Base-by-base conservation (phyloP, 1,140 invertebrate genomes). In the Dreissena rostriformis region DNA sequence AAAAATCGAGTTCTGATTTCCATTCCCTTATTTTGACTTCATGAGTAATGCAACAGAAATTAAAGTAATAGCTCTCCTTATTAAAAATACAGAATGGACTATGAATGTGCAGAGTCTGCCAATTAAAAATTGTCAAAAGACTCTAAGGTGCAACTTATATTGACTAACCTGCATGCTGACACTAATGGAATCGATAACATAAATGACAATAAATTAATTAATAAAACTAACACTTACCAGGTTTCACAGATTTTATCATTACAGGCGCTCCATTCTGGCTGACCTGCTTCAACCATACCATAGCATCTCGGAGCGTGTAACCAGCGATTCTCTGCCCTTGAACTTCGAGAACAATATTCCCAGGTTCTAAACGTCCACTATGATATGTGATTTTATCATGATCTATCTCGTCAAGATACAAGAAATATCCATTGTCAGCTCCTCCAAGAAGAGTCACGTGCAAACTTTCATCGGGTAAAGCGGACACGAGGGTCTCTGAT, bases 281-380 rank as follows among this genome's bases (percentile, higher is more conserved):
- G 90, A 95, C 95, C 90, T 95, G 94, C 86, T 95, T 94, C 22
- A 96, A 88, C 93, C 95, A 95, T 29, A 95, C 93, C 49, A 94
- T 92, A 11, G 96, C 94, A 92, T 96, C 95, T 82, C 93, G 89
- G 87, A 95, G 93, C 0, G 95, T 96, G 87, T 95, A 96, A 49
- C 95, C 95, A 74, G 95, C 94, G 81, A 96, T 94, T 92, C 95
- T 95, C 89, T 95, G 95, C 55, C 95, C 95, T 91, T 96, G 95
- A 71, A 96, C 94, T 88, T 96, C 95, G 71, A 96, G 86, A 68
- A 96, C 91, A 70, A 96, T 93, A 89, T 95, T 95, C 29, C 92
- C 91, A 22, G 82, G 39, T 52, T 90, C 87, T 26, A 94, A 86
- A 71, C 90, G 90, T 6, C 94, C 95, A 74, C 87, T 92, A 86